phyloP scores from a whole-genome alignment of 1,140 invertebrate species.

The Hyposmocoma kahamanoa region DNA sequence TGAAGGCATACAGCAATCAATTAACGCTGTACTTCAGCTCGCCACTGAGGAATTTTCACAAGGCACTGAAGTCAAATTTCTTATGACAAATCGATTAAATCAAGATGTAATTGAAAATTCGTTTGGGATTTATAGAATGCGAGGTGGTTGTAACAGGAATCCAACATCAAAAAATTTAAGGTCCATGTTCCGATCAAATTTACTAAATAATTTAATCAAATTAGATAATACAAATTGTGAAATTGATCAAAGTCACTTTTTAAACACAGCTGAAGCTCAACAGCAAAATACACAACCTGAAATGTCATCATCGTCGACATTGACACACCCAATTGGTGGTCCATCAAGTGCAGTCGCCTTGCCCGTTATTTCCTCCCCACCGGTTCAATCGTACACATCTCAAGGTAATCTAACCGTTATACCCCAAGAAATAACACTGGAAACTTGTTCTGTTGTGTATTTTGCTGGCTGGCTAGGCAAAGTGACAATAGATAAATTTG shows the following conservation, averaged over 20 bases:
- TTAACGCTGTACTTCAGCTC: conserved; percentile 15
- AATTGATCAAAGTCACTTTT: conserved; percentile 7
- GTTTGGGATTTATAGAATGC: conserved; percentile 18
- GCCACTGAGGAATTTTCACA: conserved; percentile 10
- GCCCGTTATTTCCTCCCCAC: background rate
- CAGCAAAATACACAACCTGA: conserved; percentile 4
- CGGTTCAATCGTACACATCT: background rate
- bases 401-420: too few relatives aligned
- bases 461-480: conserved; percentile 14
- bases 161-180: conserved; percentile 15
- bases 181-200: conserved; percentile 18
- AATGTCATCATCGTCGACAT: conserved; percentile 4
- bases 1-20: conserved; percentile 14
- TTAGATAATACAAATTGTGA: conserved; percentile 12
- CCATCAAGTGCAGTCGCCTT: background rate
- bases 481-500: conserved; percentile 8
- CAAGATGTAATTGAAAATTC: conserved; percentile 32
- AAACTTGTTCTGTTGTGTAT: conserved; percentile 13
- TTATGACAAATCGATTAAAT: conserved; percentile 17
- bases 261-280: background rate
- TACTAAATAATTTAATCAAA: conserved; percentile 17
- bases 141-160: conserved; percentile 20
- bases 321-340: too few relatives aligned
- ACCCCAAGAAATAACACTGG: conserved; percentile 3
- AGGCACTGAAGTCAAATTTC: conserved; percentile 13